Conservation (phyloP, 2,888 invertebrate genomes). For the Lordiphosa andalusiaca region DNA sequence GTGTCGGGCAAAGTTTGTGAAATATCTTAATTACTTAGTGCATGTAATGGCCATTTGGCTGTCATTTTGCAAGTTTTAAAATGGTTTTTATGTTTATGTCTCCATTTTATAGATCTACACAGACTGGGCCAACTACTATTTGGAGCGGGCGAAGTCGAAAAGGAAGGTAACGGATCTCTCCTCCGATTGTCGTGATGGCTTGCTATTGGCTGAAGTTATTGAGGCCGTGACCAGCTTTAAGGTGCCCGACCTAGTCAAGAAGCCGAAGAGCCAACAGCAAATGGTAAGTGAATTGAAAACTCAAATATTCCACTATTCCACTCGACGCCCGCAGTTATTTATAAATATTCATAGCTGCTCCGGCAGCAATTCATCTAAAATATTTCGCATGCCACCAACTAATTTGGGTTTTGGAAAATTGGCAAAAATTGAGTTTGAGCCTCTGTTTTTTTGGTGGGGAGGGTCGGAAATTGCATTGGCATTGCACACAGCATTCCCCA, state of each 20-base stretch:
- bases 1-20: conserved; percentile 26
- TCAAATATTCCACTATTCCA: not conserved
- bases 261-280: conserved; percentile 94
- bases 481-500: conserved; percentile 4
- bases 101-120: conserved; percentile 91
- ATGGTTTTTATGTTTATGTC: conserved; percentile 13
- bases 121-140: conserved; percentile 98
- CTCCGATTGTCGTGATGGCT: conserved; percentile 94
- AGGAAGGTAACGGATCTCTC: conserved; percentile 92
- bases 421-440: conserved; percentile 61
- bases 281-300: conserved; percentile 86
- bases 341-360: conserved; percentile 1
- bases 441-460: too few relatives aligned
- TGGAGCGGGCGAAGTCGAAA: conserved; percentile 94
- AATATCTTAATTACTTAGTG: conserved; percentile 52
- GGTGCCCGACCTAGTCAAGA: conserved; percentile 89
- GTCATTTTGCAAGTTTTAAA: conserved; percentile 24
- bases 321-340: too few relatives aligned
- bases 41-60: conserved; percentile 45
- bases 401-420: conserved; percentile 55
- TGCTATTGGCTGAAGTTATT: conserved; percentile 94
- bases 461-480: conserved; percentile 21
- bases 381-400: conserved; percentile 53
- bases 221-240: conserved; percentile 92
- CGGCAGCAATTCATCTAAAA: conserved; percentile 31